These are phyloP conservation scores for Cantharis rufa DNA, from an alignment of 2,888 invertebrate genomes.

Conservation along the genomic window DNA sequence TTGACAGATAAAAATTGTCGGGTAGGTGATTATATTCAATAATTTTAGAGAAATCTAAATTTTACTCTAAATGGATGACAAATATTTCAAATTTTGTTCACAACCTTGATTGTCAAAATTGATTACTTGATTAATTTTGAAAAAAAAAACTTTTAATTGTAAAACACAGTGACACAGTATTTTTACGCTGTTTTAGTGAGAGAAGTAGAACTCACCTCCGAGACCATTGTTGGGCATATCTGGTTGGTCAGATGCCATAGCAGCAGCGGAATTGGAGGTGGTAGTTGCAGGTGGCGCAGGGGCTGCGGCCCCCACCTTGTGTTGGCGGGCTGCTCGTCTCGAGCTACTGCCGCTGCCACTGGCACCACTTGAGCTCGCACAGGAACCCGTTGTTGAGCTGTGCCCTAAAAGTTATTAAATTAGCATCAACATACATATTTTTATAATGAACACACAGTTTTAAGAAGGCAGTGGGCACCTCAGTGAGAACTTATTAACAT, in stretches of 20 bases:
- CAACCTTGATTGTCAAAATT: not conserved
- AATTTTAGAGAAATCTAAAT: not conserved
- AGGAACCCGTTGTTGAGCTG: constrained; percentile 66
- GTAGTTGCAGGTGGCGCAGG: constrained; percentile 46
- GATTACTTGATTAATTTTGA: not conserved
- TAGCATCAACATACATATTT: constrained; percentile 1
- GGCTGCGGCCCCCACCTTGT: constrained; percentile 53
- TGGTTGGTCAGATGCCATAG: constrained; percentile 53
- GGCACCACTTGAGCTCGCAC: constrained; percentile 63
- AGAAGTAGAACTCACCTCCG: constrained; percentile 42
- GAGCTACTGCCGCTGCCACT: constrained; percentile 56
- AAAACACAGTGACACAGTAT: not conserved
- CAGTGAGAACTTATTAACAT: not conserved
- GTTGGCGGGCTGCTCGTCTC: constrained; percentile 53
- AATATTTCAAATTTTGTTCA: not conserved
- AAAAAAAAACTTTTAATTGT: not conserved
- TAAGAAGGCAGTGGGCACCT: not conserved
- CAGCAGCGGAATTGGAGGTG: constrained; percentile 39
- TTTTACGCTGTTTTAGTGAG: too few species aligned
- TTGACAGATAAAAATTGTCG: not conserved
- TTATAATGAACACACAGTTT: not conserved
- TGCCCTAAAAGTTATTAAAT: constrained; percentile 43
- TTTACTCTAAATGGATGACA: not conserved
- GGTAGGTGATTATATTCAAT: not conserved
- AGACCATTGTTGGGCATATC: constrained; percentile 53